phyloP scores from a whole-genome alignment of 1,140 invertebrate species.

The Drosophila eugracilis region DNA sequence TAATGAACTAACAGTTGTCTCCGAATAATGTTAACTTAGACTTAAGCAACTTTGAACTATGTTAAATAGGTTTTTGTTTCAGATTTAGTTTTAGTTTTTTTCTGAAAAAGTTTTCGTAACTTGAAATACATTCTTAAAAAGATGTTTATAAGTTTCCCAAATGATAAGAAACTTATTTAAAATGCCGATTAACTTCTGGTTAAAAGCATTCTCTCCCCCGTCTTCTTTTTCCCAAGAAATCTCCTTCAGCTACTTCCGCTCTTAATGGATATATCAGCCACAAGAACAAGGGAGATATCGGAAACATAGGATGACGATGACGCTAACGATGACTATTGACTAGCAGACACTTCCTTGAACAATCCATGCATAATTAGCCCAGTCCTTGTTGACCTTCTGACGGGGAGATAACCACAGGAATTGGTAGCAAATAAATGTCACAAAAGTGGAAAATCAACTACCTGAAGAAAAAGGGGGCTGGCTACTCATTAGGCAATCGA shows the following conservation, averaged over 20 bases:
- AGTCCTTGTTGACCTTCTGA: slow-evolving; percentile 25
- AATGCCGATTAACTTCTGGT: neutral
- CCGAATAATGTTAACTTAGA: neutral
- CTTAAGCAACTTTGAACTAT: neutral
- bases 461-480: slow-evolving; percentile 2
- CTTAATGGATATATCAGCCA: slow-evolving; percentile 20
- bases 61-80: slow-evolving; percentile 1
- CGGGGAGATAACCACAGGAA: slow-evolving; percentile 29
- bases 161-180: too few relatives aligned
- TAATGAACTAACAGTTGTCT: slow-evolving; percentile 18
- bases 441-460: slow-evolving; percentile 11
- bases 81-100: neutral
- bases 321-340: too few relatives aligned
- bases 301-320: slow-evolving; percentile 22
- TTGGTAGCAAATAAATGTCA: slow-evolving; percentile 40
- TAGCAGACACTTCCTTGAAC: slow-evolving; percentile 2
- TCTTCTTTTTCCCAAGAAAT: neutral
- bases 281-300: neutral
- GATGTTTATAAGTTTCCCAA: too few relatives aligned
- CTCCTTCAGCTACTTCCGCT: slow-evolving; percentile 29
- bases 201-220: neutral
- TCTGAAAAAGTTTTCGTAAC: neutral
- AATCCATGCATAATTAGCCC: slow-evolving; percentile 38
- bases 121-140: too few relatives aligned
- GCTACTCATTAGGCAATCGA: slow-evolving; percentile 27